These are phyloP conservation scores for Chrysomallon squamiferum DNA, from an alignment of 1,140 invertebrate genomes.

Conservation along the genomic window DNA sequence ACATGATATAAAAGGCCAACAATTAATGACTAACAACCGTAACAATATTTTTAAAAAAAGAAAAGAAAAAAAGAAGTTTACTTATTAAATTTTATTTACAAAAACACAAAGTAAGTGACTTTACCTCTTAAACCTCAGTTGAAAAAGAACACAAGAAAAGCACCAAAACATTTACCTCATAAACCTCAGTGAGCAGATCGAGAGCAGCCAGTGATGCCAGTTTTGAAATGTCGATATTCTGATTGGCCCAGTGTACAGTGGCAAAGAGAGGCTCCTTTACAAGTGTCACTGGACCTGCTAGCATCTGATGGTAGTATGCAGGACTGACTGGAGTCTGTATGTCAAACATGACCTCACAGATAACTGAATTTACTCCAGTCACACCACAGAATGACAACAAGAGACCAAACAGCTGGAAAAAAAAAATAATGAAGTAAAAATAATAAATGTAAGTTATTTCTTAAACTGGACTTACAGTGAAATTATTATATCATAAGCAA, in stretches of 20 bases:
- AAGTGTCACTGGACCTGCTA: conserved; percentile 22
- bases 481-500: too few species aligned
- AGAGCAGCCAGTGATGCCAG: conserved; percentile 37
- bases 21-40: too few species aligned
- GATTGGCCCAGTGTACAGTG: conserved; percentile 44
- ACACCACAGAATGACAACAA: conserved; percentile 43
- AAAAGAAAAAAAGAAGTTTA: too few species aligned
- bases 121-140: too few species aligned
- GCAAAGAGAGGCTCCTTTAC: conserved; percentile 43
- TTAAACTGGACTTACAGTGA: too few species aligned
- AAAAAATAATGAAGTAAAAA: too few species aligned
- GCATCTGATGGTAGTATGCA: conserved; percentile 11
- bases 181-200: conserved; percentile 49
- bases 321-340: conserved; percentile 23
- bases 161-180: conserved; percentile 44
- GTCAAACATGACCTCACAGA: conserved; percentile 39
- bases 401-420: conserved; percentile 51
- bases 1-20: too few species aligned
- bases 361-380: conserved; percentile 25
- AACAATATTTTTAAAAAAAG: too few species aligned
- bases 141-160: too few species aligned
- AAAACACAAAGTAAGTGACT: too few species aligned
- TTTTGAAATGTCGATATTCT: conserved; percentile 30
- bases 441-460: too few species aligned
- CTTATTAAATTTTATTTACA: too few species aligned